These are phyloP conservation scores for Mythimna loreyi DNA, from an alignment of 2,888 invertebrate species.

Conservation along the genomic window DNA sequence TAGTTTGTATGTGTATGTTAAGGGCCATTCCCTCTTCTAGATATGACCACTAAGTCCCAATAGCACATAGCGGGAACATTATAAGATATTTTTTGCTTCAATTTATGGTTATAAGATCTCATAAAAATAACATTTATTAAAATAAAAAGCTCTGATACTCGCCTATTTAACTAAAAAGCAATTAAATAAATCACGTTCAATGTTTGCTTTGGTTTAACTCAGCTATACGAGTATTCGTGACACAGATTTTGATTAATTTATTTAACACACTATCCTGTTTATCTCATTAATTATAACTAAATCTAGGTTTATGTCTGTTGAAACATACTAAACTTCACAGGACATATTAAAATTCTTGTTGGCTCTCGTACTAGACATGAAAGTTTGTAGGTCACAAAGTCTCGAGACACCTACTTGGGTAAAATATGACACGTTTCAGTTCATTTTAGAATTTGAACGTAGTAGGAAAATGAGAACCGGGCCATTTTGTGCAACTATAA, in stretches of 20 bases:
- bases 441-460: constrained; percentile 19
- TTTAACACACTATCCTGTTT: too few relatives aligned
- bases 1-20: too few relatives aligned
- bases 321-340: constrained; percentile 14
- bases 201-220: not conserved
- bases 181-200: not conserved
- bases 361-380: constrained; percentile 25
- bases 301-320: constrained; percentile 24
- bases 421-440: constrained; percentile 36
- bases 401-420: constrained; percentile 34
- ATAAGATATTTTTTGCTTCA: too few relatives aligned
- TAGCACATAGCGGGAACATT: too few relatives aligned
- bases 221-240: not conserved
- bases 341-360: constrained; percentile 28
- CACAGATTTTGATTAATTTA: too few relatives aligned
- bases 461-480: not conserved
- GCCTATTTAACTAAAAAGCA: not conserved
- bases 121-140: not conserved
- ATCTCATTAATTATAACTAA: constrained; percentile 33
- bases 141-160: not conserved
- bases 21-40: too few relatives aligned
- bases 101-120: not conserved
- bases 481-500: not conserved
- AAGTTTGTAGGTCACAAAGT: constrained; percentile 45
- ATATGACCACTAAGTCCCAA: too few relatives aligned